These are phyloP conservation scores for Gnathonemus longibarbis DNA, from an alignment of 2,113 vertebrate species.

Conservation along the genomic window DNA sequence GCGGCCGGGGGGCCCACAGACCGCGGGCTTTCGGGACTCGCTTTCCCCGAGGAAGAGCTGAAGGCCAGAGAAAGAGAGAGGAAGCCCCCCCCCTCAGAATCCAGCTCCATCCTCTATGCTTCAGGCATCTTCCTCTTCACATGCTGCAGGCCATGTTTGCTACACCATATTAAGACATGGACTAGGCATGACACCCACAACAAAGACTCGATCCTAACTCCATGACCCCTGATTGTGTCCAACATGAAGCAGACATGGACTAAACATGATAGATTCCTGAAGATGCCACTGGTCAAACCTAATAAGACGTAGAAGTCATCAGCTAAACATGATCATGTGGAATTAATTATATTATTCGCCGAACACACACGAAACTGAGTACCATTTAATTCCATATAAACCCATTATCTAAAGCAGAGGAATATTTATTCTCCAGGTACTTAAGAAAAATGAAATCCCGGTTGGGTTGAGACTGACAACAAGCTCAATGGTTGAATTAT, in stretches of 20 bases:
- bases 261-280: not conserved
- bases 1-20: slow-evolving; percentile 85
- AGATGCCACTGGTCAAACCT: not conserved
- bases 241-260: not conserved
- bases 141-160: not conserved
- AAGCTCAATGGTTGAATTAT: slow-evolving; percentile 11
- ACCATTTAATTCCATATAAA: not conserved
- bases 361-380: not conserved
- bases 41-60: slow-evolving; percentile 95
- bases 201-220: not conserved
- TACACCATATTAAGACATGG: not conserved
- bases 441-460: not conserved
- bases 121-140: not conserved
- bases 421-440: not conserved
- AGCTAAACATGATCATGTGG: not conserved
- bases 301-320: not conserved
- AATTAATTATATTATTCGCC: not conserved
- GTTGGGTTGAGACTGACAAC: not conserved
- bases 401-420: not conserved
- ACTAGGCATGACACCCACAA: not conserved
- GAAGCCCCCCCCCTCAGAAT: not conserved
- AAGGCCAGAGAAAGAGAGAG: slow-evolving; percentile 24
- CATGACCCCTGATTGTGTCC: not conserved
- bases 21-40: slow-evolving; percentile 93
- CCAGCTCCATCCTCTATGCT: not conserved